These are phyloP conservation scores for Elachura formosa DNA, from an alignment of 2,113 vertebrate genomes.

Conservation along the genomic window DNA sequence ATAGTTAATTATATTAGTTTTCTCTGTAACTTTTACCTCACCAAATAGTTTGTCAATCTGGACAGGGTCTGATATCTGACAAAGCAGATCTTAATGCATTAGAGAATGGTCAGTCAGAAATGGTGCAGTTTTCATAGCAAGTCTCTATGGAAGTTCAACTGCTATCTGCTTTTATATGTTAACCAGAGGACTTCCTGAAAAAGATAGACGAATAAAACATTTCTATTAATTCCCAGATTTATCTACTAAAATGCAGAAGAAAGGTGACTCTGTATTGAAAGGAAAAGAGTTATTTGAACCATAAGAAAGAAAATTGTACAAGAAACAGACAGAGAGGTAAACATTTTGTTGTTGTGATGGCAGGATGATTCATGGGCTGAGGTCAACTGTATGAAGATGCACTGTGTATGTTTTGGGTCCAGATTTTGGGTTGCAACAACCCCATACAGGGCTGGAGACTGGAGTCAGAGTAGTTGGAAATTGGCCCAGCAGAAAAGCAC, in stretches of 20 bases:
- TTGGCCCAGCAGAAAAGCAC: neutral
- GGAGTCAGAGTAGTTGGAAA: neutral
- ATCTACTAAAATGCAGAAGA: neutral
- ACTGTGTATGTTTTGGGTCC: too few species aligned
- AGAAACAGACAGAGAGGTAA: neutral
- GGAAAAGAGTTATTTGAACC: neutral
- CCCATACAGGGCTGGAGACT: accelerated
- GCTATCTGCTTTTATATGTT: neutral
- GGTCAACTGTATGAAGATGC: neutral
- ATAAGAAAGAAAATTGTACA: neutral
- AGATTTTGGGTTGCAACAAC: neutral
- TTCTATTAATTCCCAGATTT: neutral
- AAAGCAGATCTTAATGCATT: neutral
- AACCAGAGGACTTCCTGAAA: neutral
- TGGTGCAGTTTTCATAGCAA: neutral
- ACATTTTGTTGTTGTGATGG: neutral
- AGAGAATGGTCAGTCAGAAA: neutral
- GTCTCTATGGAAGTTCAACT: neutral
- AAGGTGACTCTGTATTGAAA: neutral
- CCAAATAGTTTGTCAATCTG: neutral
- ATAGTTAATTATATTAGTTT: neutral
- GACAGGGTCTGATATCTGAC: neutral
- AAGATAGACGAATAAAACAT: neutral
- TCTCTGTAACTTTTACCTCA: neutral
- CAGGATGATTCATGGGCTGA: neutral